Base-by-base conservation (phyloP, 2,113 vertebrate species). In the Empidonax alnorum region DNA sequence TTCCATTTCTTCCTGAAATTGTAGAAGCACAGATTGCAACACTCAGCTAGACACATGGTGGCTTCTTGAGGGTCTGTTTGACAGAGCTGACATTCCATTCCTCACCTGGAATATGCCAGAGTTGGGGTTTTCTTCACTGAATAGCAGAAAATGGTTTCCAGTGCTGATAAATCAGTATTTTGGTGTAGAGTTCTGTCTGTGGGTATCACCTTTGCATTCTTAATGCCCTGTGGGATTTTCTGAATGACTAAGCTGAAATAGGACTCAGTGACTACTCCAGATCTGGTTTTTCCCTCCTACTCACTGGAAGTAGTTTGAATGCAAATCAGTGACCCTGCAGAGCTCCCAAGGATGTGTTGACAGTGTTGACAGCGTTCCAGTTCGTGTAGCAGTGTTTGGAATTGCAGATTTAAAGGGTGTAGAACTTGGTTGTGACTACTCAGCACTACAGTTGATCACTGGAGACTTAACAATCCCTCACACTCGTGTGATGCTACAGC, bases 291-390 rank as follows among this genome's bases (percentile, higher is more conserved):
- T 25, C 12, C 33, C 28, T 59, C 41, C 6, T 65, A 11, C 37
- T 68, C 39, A 13, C 59, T 72, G 73, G 25, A 84, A 76, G 30
- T 71, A 71, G 47, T 73, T 84, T 31, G 33, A 66, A 52, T 86
- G 35, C 52, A 63, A 81, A 77, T 67, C 35, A 22, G 39, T 58
- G 35, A 90, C 73, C 59, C 19, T 77, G 77, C 76, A 72, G 83
- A 93, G 56, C 56, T 95, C 47, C 41, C 35, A 42, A 55, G 63
- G 83, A 86, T 41, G 35, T 47, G 44, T 89, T 96, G 56, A 49
- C 65, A 61, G 61, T 89, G 55, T 93, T 96, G 56, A 49, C 65
- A 61, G 61, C 86, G 55, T 94, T 90, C 31, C 65, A 84, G 79
- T 81, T 96, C 6, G 12, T 33, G 83, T 55, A 39, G 69, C 44